Percentiles rank a stretch among this genome's conserved stretches.
These are phyloP conservation scores for Gadopsis marmoratus DNA, from an alignment of 2,797 vertebrate species.

Conservation along the genomic window DNA sequence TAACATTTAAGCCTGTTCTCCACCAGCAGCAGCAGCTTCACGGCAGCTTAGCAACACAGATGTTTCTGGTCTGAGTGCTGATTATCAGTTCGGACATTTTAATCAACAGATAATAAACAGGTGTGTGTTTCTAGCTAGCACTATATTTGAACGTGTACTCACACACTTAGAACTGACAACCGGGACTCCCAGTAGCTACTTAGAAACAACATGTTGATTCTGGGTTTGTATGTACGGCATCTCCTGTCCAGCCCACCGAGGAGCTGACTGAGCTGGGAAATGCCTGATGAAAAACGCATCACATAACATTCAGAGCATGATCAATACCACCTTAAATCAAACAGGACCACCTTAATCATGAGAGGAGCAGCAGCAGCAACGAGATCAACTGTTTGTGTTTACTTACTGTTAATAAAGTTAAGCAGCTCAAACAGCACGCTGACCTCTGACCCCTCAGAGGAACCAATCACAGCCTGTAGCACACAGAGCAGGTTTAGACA, in stretches of 20 bases:
- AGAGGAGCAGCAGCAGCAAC: too few species aligned
- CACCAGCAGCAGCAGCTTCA: slow-evolving; percentile 45
- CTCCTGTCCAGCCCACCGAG: too few species aligned
- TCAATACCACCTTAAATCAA: neutral
- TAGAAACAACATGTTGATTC: too few species aligned
- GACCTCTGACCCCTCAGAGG: slow-evolving; percentile 40
- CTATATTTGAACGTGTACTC: neutral
- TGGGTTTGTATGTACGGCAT: too few species aligned
- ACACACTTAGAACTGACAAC: rapidly evolving
- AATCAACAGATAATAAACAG: slow-evolving; percentile 48
- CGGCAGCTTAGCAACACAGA: slow-evolving; percentile 49
- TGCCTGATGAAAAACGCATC: too few species aligned
- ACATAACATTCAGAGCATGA: neutral
- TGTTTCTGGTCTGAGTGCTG: slow-evolving; percentile 29
- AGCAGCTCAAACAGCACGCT: slow-evolving; percentile 37
- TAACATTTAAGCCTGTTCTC: neutral
- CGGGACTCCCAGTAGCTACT: too few species aligned
- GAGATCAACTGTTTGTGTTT: slow-evolving; percentile 26
- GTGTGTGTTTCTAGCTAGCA: slow-evolving; percentile 18
- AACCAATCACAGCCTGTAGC: slow-evolving; percentile 23
- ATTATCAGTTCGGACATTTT: neutral
- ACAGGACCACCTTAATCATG: neutral
- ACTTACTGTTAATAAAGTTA: slow-evolving; percentile 56
- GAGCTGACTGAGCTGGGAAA: too few species aligned
- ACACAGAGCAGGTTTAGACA: neutral